These are phyloP conservation scores for Ferrisia virgata DNA, from an alignment of 2,888 invertebrate genomes.

Conservation along the genomic window DNA sequence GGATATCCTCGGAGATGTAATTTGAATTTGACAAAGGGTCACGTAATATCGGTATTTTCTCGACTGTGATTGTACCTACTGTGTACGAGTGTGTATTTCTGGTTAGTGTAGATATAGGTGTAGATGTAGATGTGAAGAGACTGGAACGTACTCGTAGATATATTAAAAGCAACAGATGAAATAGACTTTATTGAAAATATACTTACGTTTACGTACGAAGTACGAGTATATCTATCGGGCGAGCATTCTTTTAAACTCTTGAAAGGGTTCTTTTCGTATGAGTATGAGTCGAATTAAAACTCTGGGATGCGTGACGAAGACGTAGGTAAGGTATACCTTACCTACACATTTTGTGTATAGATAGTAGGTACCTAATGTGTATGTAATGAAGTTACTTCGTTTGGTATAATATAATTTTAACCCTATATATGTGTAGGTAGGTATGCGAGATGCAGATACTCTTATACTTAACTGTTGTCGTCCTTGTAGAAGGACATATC, in stretches of 20 bases:
- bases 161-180: not conserved
- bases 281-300: not conserved
- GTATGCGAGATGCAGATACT: not conserved
- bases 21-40: not conserved
- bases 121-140: not conserved
- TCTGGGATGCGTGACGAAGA: not conserved
- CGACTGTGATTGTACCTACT: not conserved
- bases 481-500: not conserved
- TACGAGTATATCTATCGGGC: not conserved
- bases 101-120: not conserved
- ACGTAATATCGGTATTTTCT: not conserved
- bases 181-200: not conserved
- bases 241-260: not conserved
- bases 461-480: not conserved
- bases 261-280: not conserved
- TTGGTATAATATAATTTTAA: not conserved
- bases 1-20: not conserved
- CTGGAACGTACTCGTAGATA: too few relatives aligned
- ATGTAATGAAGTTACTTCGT: too few relatives aligned
- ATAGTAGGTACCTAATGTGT: too few relatives aligned
- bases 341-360: too few relatives aligned
- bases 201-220: too few relatives aligned
- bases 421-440: not conserved
- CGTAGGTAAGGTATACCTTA: too few relatives aligned
- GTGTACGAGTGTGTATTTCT: not conserved